These are phyloP conservation scores for Morone saxatilis DNA, from an alignment of 2,113 vertebrate genomes.

Conservation along the genomic window DNA sequence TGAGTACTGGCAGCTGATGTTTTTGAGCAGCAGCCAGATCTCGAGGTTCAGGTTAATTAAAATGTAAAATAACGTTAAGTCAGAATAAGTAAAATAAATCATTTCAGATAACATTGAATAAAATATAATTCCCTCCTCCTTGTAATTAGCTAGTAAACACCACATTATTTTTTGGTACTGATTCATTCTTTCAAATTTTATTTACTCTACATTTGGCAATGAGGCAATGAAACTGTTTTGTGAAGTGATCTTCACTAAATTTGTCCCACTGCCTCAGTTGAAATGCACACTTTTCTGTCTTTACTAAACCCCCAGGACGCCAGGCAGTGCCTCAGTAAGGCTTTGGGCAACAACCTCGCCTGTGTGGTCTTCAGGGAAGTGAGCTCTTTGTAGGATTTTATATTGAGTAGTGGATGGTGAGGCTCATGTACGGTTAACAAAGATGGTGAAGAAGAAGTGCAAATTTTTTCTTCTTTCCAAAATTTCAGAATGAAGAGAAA, in stretches of 20 bases:
- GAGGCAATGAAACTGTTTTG: conserved; percentile 18
- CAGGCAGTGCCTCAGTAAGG: background rate
- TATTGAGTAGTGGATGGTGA: conserved; percentile 1
- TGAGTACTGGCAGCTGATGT: background rate
- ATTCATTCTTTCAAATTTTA: conserved; percentile 7
- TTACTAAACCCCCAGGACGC: background rate
- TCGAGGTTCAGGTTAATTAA: background rate
- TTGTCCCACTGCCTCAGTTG: conserved; percentile 31
- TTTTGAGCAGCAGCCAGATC: conserved; percentile 9
- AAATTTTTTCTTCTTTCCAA: too few relatives aligned
- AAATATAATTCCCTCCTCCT: background rate
- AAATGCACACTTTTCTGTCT: conserved; percentile 5
- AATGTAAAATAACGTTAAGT: background rate
- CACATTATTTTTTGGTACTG: background rate
- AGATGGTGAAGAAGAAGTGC: background rate
- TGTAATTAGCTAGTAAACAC: conserved; percentile 20
- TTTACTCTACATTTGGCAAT: conserved; percentile 11
- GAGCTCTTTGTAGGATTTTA: conserved; percentile 7
- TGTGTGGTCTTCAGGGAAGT: conserved; percentile 1
- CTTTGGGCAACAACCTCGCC: conserved; percentile 10
- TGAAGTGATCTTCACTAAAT: conserved; percentile 20
- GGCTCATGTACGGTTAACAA: background rate
- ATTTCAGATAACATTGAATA: conserved; percentile 11
- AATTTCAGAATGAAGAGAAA: too few relatives aligned
- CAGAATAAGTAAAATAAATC: background rate